Conservation (phyloP, 2,888 invertebrate species). For the Pterobdella sp. region DNA sequence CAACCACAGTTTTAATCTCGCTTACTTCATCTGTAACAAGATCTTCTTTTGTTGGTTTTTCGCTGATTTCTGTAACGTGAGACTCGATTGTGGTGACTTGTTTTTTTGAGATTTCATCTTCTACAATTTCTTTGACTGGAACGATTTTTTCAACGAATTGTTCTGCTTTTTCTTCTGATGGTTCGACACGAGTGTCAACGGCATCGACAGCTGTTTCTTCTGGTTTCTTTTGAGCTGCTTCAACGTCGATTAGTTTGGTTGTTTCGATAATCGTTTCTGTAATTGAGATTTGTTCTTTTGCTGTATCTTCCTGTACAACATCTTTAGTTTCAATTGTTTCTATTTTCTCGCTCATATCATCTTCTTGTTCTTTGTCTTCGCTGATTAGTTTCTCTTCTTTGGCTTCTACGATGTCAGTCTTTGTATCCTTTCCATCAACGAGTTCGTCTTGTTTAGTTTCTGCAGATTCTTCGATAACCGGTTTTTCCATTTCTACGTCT, state of each 20-base stretch:
- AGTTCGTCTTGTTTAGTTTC: neutral
- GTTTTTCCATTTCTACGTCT: slow-evolving; percentile 9
- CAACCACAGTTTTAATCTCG: neutral
- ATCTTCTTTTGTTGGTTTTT: slow-evolving; percentile 46
- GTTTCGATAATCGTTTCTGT: neutral
- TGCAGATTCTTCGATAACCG: neutral
- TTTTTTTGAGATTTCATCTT: neutral
- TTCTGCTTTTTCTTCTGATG: slow-evolving; percentile 3
- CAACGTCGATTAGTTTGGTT: neutral
- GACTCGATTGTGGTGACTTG: slow-evolving; percentile 23
- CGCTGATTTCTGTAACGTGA: slow-evolving; percentile 38
- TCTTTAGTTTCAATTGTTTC: slow-evolving; percentile 1
- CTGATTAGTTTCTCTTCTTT: neutral
- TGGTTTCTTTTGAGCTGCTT: neutral
- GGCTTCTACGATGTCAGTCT: neutral
- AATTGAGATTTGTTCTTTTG: neutral
- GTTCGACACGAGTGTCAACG: too few species aligned
- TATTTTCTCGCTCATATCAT: neutral
- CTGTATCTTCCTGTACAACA: slow-evolving; percentile 3
- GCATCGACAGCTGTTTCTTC: neutral
- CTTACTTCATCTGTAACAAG: slow-evolving; percentile 43
- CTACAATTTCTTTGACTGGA: neutral
- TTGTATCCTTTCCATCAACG: neutral
- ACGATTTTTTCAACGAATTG: neutral
- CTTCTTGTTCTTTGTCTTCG: slow-evolving; percentile 10